Conservation (phyloP, 1,140 invertebrate species). For the Trichonephila inaurata region DNA sequence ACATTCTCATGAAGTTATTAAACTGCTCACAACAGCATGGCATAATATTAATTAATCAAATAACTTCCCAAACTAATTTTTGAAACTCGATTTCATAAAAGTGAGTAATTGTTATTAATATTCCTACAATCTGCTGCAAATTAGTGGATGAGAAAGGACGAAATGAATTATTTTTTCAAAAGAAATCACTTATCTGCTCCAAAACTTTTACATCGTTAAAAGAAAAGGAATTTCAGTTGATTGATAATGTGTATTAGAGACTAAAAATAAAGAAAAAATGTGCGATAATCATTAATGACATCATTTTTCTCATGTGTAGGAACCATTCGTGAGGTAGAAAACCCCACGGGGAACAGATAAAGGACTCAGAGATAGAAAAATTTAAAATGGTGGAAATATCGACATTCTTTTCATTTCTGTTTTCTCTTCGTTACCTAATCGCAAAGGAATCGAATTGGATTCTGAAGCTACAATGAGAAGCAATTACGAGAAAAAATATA, state of each 20-base stretch:
- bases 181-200: constrained; percentile 14
- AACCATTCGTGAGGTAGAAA: not conserved
- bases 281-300: constrained; percentile 9
- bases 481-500: too few relatives aligned
- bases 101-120: constrained; percentile 21
- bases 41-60: not conserved
- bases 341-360: not conserved
- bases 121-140: not conserved
- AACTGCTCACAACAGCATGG: not conserved
- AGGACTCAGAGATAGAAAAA: not conserved
- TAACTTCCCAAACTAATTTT: not conserved
- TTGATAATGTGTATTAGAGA: constrained; percentile 13
- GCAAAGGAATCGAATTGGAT: too few relatives aligned
- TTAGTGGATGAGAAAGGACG: not conserved
- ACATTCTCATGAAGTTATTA: too few relatives aligned
- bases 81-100: not conserved
- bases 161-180: not conserved
- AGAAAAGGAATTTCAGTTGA: not conserved
- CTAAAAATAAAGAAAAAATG: not conserved
- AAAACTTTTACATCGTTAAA: not conserved
- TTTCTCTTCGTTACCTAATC: not conserved
- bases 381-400: constrained; percentile 1
- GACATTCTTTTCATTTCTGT: not conserved
- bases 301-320: not conserved
- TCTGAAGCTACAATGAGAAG: too few relatives aligned